Evolutionary conservation across 2,797 vertebrate species (phyloP).

Genomic region (Scomberomorus guttatus): DNA sequence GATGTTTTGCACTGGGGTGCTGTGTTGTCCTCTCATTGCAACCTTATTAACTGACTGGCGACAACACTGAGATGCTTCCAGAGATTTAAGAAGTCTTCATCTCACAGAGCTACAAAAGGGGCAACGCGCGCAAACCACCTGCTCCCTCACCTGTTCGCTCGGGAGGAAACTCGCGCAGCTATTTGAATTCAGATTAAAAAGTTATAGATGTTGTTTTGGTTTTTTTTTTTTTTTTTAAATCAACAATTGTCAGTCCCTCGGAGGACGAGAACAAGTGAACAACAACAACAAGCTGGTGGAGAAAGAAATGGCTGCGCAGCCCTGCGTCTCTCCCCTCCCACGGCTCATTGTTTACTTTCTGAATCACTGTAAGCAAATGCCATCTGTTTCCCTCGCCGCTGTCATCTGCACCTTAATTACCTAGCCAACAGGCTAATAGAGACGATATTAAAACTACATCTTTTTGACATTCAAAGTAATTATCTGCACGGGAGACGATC

Average conservation of each 20-base stretch:
- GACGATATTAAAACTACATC: conserved; percentile 99
- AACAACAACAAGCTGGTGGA: conserved; percentile 42
- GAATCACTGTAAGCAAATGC: conserved; percentile 98
- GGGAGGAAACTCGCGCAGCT: background rate
- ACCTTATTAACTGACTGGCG: conserved; percentile 10
- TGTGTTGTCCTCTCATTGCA: background rate
- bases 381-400: conserved; percentile 98
- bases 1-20: background rate
- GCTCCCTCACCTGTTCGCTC: conserved; percentile 69
- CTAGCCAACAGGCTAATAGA: conserved; percentile 98
- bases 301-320: conserved; percentile 61
- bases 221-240: conserved; percentile 24
- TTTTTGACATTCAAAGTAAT: conserved; percentile 99
- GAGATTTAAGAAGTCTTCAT: conserved; percentile 32
- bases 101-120: conserved; percentile 48
- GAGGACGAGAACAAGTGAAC: conserved; percentile 45
- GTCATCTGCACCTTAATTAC: conserved; percentile 98
- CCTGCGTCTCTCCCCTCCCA: conserved; percentile 85
- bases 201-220: conserved; percentile 12
- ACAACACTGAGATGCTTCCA: conserved; percentile 19
- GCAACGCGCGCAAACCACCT: conserved; percentile 59
- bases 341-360: conserved; percentile 95
- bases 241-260: conserved; percentile 53
- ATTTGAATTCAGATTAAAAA: conserved; percentile 49
- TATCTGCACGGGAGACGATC: conserved; percentile 91